Conservation (phyloP, 2,888 invertebrate species). For the Keiferia lycopersicella region DNA sequence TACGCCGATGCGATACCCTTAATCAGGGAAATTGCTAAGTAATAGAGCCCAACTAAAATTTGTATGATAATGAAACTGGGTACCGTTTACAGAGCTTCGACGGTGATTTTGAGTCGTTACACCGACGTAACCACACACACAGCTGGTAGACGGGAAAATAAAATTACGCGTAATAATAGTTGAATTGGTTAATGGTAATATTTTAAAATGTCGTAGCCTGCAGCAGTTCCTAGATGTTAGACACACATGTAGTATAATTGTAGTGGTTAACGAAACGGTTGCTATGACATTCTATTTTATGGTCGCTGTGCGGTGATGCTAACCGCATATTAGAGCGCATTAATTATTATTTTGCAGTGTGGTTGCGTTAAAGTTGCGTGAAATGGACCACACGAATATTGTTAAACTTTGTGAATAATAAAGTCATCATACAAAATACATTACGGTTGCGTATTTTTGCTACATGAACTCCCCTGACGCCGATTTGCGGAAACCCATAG, state of each 20-base stretch:
- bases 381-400: background rate
- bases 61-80: slow-evolving; percentile 62
- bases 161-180: slow-evolving; percentile 28
- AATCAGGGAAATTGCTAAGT: slow-evolving; percentile 71
- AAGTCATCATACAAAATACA: background rate
- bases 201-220: slow-evolving; percentile 12
- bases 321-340: slow-evolving; percentile 21
- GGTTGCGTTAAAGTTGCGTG: slow-evolving; percentile 10
- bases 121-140: slow-evolving; percentile 26
- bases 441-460: slow-evolving; percentile 1
- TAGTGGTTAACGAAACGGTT: slow-evolving; percentile 24
- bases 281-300: slow-evolving; percentile 25
- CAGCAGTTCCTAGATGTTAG: slow-evolving; percentile 24
- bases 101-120: slow-evolving; percentile 44
- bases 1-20: slow-evolving; percentile 53
- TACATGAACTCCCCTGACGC: slow-evolving; percentile 3
- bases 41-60: slow-evolving; percentile 64
- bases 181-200: slow-evolving; percentile 25
- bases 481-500: slow-evolving; percentile 18
- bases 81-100: slow-evolving; percentile 44
- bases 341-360: slow-evolving; percentile 23
- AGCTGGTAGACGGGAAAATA: slow-evolving; percentile 27
- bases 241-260: slow-evolving; percentile 20
- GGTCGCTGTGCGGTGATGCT: background rate
- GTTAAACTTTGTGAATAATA: slow-evolving; percentile 1